phyloP scores from a whole-genome alignment of 2,113 vertebrate species.

The Microcebus griseorufus region DNA sequence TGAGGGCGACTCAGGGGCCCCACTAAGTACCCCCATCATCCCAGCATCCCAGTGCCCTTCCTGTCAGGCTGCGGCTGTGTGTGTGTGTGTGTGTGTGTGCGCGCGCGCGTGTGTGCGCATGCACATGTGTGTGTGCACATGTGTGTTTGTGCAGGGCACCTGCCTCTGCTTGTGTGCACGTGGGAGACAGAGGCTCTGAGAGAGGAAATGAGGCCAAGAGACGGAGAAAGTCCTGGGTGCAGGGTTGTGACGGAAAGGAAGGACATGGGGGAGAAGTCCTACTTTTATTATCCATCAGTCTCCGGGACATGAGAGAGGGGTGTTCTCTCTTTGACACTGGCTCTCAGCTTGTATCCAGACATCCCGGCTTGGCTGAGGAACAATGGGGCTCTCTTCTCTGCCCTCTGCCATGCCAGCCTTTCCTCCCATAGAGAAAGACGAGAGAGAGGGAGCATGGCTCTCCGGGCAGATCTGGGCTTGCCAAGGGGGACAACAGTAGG shows the following conservation, averaged over 20 bases:
- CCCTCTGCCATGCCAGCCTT: neutral
- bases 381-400: conserved; percentile 72
- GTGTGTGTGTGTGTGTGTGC: neutral
- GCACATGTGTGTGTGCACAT: accelerated
- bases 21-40: too few species aligned
- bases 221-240: neutral
- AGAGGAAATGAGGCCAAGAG: neutral
- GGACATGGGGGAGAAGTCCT: neutral
- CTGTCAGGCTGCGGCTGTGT: neutral
- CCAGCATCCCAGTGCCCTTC: neutral
- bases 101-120: accelerated
- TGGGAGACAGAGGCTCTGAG: neutral
- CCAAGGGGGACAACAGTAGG: conserved; percentile 76
- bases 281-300: neutral
- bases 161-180: neutral
- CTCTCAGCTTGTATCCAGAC: conserved; percentile 58
- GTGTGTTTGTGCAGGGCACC: accelerated
- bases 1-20: neutral
- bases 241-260: neutral
- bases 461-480: conserved; percentile 60
- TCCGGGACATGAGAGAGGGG: neutral
- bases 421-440: conserved; percentile 38
- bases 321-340: neutral
- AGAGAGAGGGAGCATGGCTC: conserved; percentile 52
- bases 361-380: conserved; percentile 61